Evolutionary conservation across 2,888 invertebrate genomes (phyloP).

Genomic region (Drosophila rellima): DNA sequence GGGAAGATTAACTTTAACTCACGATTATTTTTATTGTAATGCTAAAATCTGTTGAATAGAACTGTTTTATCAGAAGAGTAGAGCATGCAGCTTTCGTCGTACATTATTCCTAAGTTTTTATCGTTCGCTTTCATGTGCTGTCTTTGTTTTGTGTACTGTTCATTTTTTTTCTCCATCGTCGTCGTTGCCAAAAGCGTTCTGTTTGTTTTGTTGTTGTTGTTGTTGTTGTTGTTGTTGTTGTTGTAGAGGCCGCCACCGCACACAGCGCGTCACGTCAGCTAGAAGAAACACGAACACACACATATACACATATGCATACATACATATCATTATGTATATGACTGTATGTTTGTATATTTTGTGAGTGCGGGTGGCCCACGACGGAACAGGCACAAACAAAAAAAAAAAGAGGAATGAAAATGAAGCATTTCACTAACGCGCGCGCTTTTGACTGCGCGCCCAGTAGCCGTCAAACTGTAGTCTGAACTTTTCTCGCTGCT

Average conservation of each 20-base stretch:
- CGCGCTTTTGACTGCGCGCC: slow-evolving; percentile 48
- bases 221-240: slow-evolving; percentile 27
- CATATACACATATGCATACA: slow-evolving; percentile 16
- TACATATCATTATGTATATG: slow-evolving; percentile 3
- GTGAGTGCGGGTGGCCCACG: slow-evolving; percentile 64
- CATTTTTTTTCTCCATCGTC: slow-evolving; percentile 23
- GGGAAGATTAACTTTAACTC: background rate
- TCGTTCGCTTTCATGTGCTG: slow-evolving; percentile 38
- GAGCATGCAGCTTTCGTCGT: slow-evolving; percentile 42
- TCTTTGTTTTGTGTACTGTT: slow-evolving; percentile 32
- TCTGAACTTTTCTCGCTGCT: slow-evolving; percentile 33
- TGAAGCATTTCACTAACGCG: slow-evolving; percentile 73
- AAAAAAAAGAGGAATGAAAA: slow-evolving; percentile 6
- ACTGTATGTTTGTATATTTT: slow-evolving; percentile 12
- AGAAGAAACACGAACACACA: slow-evolving; percentile 40
- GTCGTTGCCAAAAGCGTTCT: slow-evolving; percentile 61
- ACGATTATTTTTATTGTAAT: background rate
- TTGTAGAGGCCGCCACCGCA: slow-evolving; percentile 53
- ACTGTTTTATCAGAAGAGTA: background rate
- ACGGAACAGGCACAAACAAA: slow-evolving; percentile 11
- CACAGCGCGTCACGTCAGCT: slow-evolving; percentile 64
- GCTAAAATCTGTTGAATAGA: background rate
- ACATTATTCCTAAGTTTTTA: slow-evolving; percentile 12
- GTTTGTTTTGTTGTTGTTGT: slow-evolving; percentile 32
- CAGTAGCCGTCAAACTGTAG: slow-evolving; percentile 56